Percentiles rank a stretch among this genome's conserved stretches.
Evolutionary conservation across 2,888 invertebrate species (phyloP).

Genomic region (Drosophila limbata): DNA sequence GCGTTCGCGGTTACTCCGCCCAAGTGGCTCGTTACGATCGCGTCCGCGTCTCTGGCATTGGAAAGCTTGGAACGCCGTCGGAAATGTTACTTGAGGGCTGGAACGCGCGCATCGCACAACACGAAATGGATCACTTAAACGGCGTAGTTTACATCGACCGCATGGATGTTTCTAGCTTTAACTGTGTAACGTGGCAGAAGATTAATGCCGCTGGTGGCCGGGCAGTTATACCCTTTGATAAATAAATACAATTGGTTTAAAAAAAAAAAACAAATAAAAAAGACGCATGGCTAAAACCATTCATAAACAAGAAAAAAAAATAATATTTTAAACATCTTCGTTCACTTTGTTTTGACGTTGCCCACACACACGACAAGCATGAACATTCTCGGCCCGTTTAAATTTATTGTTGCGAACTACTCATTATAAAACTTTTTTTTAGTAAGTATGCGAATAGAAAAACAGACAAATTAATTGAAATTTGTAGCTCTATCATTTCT

Average conservation of each 20-base stretch:
- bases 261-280: neutral
- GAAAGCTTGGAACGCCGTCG: conserved; percentile 86
- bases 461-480: too few species aligned
- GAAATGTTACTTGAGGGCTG: conserved; percentile 87
- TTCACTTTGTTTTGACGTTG: too few species aligned
- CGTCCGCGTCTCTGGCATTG: conserved; percentile 87
- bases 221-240: conserved; percentile 87
- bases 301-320: too few species aligned
- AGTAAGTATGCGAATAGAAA: too few species aligned
- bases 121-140: conserved; percentile 92
- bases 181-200: conserved; percentile 87
- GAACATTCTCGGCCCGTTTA: too few species aligned
- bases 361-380: too few species aligned
- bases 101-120: conserved; percentile 91
- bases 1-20: conserved; percentile 89
- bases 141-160: conserved; percentile 90
- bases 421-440: too few species aligned
- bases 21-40: conserved; percentile 89
- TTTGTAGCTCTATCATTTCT: too few species aligned
- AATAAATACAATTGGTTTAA: conserved; percentile 42
- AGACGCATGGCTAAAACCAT: too few species aligned
- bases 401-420: too few species aligned
- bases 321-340: too few species aligned
- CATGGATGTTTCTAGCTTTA: conserved; percentile 89
- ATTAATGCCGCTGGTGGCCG: conserved; percentile 89